Conservation (phyloP, 2,797 vertebrate genomes). For the Naso thynnoides region DNA sequence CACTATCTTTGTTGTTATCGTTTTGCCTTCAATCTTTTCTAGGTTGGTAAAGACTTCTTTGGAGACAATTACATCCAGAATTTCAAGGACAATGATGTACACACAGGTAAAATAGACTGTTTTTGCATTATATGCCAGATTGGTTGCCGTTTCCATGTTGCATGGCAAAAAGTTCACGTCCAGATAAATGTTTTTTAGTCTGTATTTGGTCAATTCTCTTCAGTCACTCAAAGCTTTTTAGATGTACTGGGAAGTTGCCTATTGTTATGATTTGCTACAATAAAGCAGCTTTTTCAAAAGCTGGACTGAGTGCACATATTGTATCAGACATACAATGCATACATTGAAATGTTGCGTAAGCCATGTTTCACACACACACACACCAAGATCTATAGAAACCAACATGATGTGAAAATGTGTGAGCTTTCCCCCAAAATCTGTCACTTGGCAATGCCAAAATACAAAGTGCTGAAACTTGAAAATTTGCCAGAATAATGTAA, state of each 20-base stretch:
- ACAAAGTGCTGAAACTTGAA: too few species aligned
- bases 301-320: background rate
- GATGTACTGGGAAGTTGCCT: background rate
- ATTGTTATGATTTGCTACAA: conserved; percentile 21
- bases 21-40: conserved; percentile 78
- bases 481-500: too few species aligned
- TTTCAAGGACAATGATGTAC: conserved; percentile 92
- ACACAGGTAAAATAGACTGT: conserved; percentile 88
- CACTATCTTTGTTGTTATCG: conserved; percentile 78
- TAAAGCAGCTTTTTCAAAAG: conserved; percentile 35
- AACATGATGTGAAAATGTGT: too few species aligned
- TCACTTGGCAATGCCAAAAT: too few species aligned
- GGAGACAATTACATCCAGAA: conserved; percentile 96
- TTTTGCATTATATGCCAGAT: conserved; percentile 46
- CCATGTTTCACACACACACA: too few species aligned
- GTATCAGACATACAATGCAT: too few species aligned
- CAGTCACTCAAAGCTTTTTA: conserved; percentile 19
- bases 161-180: conserved; percentile 45
- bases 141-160: conserved; percentile 55
- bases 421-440: too few species aligned
- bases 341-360: too few species aligned
- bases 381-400: too few species aligned
- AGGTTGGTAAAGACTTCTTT: conserved; percentile 98
- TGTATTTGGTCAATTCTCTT: conserved; percentile 34
- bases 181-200: conserved; percentile 14